Evolutionary conservation across 2,888 invertebrate species (phyloP), one percentile per base, ranked within the genome.

Genomic region (Pseudoips prasinana): DNA sequence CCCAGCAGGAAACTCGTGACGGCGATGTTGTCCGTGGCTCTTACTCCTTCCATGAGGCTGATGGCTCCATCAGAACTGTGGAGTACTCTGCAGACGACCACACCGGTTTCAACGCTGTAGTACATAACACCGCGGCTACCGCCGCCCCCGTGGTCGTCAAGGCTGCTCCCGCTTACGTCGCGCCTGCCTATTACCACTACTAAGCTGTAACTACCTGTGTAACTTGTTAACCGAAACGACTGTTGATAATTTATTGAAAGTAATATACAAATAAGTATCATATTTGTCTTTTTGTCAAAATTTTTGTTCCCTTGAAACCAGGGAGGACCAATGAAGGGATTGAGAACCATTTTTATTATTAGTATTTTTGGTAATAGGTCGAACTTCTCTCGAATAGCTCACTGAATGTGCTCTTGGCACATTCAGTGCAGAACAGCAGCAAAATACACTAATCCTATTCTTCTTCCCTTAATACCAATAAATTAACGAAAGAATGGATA

Each of bases 21-120:
- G 89, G 89, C 26, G 89, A 89, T 52, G 77, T 76, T 1, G 89
- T 89, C 29, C 81, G 82, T 57, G 89, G 89, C 42, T 73, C 76
- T 7, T 86, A 89, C 75, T 80, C 83, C 10, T 70, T 89, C 50
- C 74, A 77, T 37, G 87, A 89, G 58, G 80, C 89, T 33, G 89
- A 89, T 49, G 88, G 89, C 57, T 86, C 87, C 59, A 56, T 81
- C 59, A 75, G 88, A 39, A 87, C 82, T 31, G 89, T 89, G 37
- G 75, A 85, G 58, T 88, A 89, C 72, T 66, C 84, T 47, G 83
- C 86, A 30, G 85, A 86, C 39, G 81, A 83, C 54, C 82, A 87
- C 68, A 81, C 61, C 45, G 88, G 88, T 7, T 76, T 78, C 67
- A 78, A 77, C 69, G 71, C 75, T 7, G 68, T 75, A 30, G 74